These are phyloP conservation scores for Sinocyclocheilus maitianheensis DNA, from an alignment of 2,113 vertebrate species.

Conservation along the genomic window DNA sequence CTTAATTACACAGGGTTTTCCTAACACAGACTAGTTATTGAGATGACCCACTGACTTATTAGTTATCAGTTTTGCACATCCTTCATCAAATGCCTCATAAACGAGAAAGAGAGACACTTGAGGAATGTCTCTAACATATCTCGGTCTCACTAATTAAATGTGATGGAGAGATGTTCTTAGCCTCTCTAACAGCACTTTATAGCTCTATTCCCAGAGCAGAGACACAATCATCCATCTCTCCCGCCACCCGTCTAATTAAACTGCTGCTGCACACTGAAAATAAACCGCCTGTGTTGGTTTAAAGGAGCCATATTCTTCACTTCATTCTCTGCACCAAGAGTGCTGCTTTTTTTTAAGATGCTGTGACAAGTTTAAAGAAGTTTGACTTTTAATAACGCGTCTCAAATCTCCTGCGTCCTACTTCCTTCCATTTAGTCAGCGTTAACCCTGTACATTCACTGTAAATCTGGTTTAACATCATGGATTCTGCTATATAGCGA, in stretches of 20 bases:
- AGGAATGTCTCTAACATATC: not conserved
- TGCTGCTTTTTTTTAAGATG: slow-evolving; percentile 3
- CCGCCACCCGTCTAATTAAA: slow-evolving; percentile 25
- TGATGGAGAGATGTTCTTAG: slow-evolving; percentile 32
- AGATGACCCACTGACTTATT: not conserved
- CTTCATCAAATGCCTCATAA: not conserved
- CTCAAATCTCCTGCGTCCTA: not conserved
- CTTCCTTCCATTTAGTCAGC: not conserved
- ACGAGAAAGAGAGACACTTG: not conserved
- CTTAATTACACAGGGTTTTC: not conserved
- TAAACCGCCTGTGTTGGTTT: not conserved
- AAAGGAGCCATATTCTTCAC: slow-evolving; percentile 4
- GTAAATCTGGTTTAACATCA: not conserved
- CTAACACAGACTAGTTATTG: not conserved
- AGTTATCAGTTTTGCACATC: not conserved
- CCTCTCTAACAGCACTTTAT: slow-evolving; percentile 16
- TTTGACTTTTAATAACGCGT: not conserved
- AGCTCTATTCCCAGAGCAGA: not conserved
- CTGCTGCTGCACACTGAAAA: not conserved
- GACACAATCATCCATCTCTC: slow-evolving; percentile 10
- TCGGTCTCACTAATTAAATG: slow-evolving; percentile 9
- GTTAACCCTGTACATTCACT: not conserved
- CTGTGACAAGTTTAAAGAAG: not conserved
- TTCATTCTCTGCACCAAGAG: not conserved
- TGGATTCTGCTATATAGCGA: not conserved